Percentiles rank a stretch among this genome's conserved stretches.
These are phyloP conservation scores for Terebella lapidaria DNA, from an alignment of 2,888 invertebrate genomes.

Conservation along the genomic window DNA sequence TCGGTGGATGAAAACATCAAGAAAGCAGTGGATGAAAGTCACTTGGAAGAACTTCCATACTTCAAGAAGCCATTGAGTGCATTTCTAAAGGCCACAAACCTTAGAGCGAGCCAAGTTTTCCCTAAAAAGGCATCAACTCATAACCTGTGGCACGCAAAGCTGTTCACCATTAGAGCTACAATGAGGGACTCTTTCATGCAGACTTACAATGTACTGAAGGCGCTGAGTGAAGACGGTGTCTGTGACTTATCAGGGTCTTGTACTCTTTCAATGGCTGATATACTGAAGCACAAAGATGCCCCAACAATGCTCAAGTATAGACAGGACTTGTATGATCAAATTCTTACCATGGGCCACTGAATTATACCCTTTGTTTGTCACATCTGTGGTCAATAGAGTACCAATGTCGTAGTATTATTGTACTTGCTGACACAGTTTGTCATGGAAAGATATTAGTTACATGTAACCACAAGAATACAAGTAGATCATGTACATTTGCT, in stretches of 20 bases:
- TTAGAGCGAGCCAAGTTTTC: slow-evolving; percentile 5
- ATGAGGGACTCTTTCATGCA: slow-evolving; percentile 33
- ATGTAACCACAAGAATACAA: no score
- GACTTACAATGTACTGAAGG: not conserved
- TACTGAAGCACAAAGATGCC: not conserved
- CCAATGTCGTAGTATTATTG: no score
- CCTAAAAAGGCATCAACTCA: slow-evolving; percentile 9
- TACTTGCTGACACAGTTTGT: no score
- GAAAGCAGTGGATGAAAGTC: slow-evolving; percentile 22
- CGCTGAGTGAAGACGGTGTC: not conserved
- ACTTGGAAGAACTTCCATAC: not conserved
- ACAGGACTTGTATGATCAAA: not conserved
- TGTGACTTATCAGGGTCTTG: not conserved
- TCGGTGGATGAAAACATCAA: slow-evolving; percentile 45
- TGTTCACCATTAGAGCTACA: slow-evolving; percentile 36
- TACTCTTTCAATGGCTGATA: not conserved
- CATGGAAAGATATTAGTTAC: no score
- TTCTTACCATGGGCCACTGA: not conserved
- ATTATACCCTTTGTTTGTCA: no score
- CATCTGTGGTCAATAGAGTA: no score
- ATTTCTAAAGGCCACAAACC: slow-evolving; percentile 8
- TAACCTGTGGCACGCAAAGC: slow-evolving; percentile 36
- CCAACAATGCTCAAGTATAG: not conserved
- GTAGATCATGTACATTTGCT: no score
- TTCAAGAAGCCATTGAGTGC: slow-evolving; percentile 20